A percentile compares a stretch with the other conserved stretches of the same genome.
Evolutionary conservation across 1,140 invertebrate genomes (phyloP).

Genomic region (Drusus annulatus): DNA sequence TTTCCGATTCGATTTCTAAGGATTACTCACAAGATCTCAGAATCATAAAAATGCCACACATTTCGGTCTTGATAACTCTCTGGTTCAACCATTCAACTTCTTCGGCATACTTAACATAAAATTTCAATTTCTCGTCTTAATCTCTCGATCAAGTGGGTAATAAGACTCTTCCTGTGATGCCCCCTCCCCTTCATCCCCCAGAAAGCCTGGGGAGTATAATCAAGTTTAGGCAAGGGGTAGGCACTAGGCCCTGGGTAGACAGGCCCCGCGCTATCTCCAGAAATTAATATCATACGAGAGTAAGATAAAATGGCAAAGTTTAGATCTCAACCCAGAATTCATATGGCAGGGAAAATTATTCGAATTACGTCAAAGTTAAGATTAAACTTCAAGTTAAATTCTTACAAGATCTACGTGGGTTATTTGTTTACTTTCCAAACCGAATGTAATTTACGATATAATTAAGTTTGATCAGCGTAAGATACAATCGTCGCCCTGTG

Average conservation of each 20-base stretch:
- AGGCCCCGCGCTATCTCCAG: not conserved
- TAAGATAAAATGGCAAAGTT: slow-evolving; percentile 17
- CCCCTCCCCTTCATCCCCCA: too few species aligned
- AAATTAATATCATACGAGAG: slow-evolving; percentile 29
- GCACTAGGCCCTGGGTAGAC: too few species aligned
- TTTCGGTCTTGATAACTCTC: too few species aligned
- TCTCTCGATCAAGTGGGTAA: too few species aligned
- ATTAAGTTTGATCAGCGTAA: slow-evolving; percentile 14
- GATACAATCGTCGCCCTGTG: slow-evolving; percentile 24
- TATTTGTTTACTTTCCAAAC: slow-evolving; percentile 24
- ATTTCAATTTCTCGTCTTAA: too few species aligned
- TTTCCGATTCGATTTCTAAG: too few species aligned
- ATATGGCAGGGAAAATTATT: not conserved
- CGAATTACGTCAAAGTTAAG: slow-evolving; percentile 9
- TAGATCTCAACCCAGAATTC: not conserved
- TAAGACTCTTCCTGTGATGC: too few species aligned
- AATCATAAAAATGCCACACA: too few species aligned
- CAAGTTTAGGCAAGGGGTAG: slow-evolving; percentile 22
- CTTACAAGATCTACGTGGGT: slow-evolving; percentile 30
- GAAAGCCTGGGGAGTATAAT: not conserved
- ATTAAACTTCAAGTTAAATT: slow-evolving; percentile 26
- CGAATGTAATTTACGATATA: slow-evolving; percentile 24
- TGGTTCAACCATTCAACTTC: too few species aligned
- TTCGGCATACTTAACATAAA: too few species aligned
- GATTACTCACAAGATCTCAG: too few species aligned